A percentile compares a stretch with the other conserved stretches of the same genome.
phyloP scores from a whole-genome alignment of 2,113 vertebrate genomes.

The Agelaius tricolor region DNA sequence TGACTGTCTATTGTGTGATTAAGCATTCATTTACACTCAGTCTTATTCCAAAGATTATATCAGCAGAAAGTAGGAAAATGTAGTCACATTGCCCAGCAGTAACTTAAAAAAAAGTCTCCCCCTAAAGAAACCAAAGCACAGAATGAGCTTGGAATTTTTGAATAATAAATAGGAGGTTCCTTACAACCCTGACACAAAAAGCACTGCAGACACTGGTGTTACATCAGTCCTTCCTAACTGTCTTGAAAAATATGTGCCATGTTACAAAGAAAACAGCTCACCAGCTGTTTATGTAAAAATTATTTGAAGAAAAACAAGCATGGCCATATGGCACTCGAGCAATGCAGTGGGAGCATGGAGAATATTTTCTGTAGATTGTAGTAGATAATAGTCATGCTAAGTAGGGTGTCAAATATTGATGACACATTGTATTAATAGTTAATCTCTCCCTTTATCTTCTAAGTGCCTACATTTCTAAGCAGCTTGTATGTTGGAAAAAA shows the following conservation, averaged over 20 bases:
- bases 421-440: constrained; percentile 76
- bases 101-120: neutral
- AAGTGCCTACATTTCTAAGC: constrained; percentile 67
- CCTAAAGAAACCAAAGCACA: neutral
- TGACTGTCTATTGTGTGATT: neutral
- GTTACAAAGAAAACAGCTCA: constrained; percentile 80
- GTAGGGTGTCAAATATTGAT: constrained; percentile 74
- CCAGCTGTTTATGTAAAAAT: constrained; percentile 85
- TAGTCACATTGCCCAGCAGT: neutral
- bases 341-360: constrained; percentile 68
- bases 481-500: constrained; percentile 63
- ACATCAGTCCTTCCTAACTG: constrained; percentile 73
- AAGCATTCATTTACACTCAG: constrained; percentile 1
- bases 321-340: constrained; percentile 75
- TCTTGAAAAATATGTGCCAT: constrained; percentile 80
- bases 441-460: constrained; percentile 76
- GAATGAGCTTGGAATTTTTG: constrained; percentile 11
- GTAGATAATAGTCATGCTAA: constrained; percentile 79
- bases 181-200: constrained; percentile 62
- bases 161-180: constrained; percentile 54
- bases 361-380: constrained; percentile 76
- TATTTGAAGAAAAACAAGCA: constrained; percentile 82
- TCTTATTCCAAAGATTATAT: constrained; percentile 28
- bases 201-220: constrained; percentile 56
- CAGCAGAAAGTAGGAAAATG: constrained; percentile 11